phyloP scores from a whole-genome alignment of 2,113 vertebrate species.

The Danionella cerebrum region DNA sequence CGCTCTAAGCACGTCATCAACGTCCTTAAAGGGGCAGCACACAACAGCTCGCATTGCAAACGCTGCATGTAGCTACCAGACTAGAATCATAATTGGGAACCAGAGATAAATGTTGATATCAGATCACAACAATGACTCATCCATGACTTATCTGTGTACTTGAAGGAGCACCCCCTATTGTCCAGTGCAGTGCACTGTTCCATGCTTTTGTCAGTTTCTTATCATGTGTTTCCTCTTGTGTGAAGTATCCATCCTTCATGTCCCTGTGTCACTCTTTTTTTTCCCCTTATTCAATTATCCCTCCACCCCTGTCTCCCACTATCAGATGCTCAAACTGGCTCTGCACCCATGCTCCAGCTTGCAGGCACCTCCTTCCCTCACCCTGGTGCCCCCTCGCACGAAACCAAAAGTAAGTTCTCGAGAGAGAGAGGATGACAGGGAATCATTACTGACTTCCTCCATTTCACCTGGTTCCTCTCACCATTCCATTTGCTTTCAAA shows the following conservation, averaged over 20 bases:
- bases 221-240: background rate
- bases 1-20: too few relatives aligned
- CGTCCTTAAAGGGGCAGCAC: too few relatives aligned
- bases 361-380: constrained; percentile 69
- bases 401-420: constrained; percentile 71
- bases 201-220: background rate
- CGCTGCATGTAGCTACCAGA: too few relatives aligned
- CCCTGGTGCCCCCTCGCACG: constrained; percentile 61
- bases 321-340: constrained; percentile 71
- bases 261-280: constrained; percentile 25
- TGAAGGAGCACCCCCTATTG: constrained; percentile 34
- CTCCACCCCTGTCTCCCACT: constrained; percentile 37
- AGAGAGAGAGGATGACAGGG: background rate
- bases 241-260: constrained; percentile 45
- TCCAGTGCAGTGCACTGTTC: background rate
- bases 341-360: constrained; percentile 72
- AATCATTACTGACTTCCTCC: background rate
- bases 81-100: too few relatives aligned
- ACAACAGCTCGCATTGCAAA: too few relatives aligned
- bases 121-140: too few relatives aligned
- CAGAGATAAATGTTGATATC: too few relatives aligned
- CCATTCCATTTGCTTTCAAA: too few relatives aligned
- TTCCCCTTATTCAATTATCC: background rate
- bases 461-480: background rate
- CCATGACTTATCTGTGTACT: too few relatives aligned